A percentile compares a stretch with the other conserved stretches of the same genome.
Evolutionary conservation across 2,888 invertebrate genomes (phyloP).

Genomic region (Leucophenga maculata): DNA sequence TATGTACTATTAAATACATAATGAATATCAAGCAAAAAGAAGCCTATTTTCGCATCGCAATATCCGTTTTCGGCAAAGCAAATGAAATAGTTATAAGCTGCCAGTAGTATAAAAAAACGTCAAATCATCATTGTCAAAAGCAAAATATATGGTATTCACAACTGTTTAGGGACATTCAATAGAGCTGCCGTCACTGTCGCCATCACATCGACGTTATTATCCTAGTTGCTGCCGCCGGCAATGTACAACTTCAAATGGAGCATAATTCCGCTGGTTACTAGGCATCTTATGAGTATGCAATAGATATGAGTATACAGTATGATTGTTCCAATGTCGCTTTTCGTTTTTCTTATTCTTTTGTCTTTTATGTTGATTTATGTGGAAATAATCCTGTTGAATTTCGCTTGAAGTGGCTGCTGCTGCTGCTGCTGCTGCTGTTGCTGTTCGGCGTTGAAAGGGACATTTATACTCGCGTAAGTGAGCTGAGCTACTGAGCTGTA

Average conservation of each 20-base stretch:
- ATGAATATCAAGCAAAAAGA: too few relatives aligned
- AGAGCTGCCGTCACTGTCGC: too few relatives aligned
- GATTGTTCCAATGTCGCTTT: constrained; percentile 19
- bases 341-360: constrained; percentile 36
- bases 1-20: too few relatives aligned
- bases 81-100: background rate
- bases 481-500: background rate
- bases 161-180: too few relatives aligned
- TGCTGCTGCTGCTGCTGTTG: too few relatives aligned
- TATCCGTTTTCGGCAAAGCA: constrained; percentile 18
- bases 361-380: constrained; percentile 60
- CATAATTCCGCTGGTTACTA: constrained; percentile 57
- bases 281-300: constrained; percentile 39
- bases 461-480: too few relatives aligned
- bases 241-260: constrained; percentile 34
- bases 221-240: constrained; percentile 31
- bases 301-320: constrained; percentile 20
- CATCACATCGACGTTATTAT: too few relatives aligned
- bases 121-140: constrained; percentile 20
- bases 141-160: too few relatives aligned
- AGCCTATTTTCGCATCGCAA: too few relatives aligned
- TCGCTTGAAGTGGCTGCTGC: constrained; percentile 47
- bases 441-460: too few relatives aligned
- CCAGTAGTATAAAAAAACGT: constrained; percentile 32
- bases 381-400: constrained; percentile 56